Evolutionary conservation across 2,113 vertebrate species (phyloP), one percentile per base, ranked within the genome.

Genomic region (Anguilla japonica): DNA sequence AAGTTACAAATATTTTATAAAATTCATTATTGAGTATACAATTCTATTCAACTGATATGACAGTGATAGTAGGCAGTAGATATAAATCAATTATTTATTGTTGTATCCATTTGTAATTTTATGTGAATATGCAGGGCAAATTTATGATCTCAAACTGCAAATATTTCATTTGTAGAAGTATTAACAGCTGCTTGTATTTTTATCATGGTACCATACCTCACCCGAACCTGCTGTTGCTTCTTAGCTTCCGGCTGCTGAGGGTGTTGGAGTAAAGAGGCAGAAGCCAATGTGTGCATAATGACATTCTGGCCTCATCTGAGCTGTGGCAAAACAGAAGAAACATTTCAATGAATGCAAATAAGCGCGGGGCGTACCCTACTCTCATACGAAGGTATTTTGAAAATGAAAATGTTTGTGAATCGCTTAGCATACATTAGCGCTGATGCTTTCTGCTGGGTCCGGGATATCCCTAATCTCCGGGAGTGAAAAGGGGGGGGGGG

Each of bases 381-480:
- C 57, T 63, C 15, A 56, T 83, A 29, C 50, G 81, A 34, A 39
- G 57, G 82, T 40, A 60, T 83, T 75, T 34, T 83, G 82, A 83
- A 60, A 83, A 83, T 57, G 57, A 83, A 60, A 63, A 83, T 39
- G 57, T 83, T 41, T 22, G 50, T n/a, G 82, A 83, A 60, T 57
- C 16, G 34, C 82, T 83, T 83, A 83, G 82, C 82, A 83, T 83
- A 83, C 39, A 83, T 83, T 83, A 83, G 82, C 34, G 53, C 53
- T 60, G 26, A 8, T 57, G 82, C 16, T 60, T 83, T 83, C 15
- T 40, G n/a, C 29, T 22, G 82, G 53, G 40, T 83, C 56, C n/a
- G 57, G 29, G 53, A 53, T 34, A 60, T n/a, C 53, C 56, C 56
- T 83, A 83, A 83, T 83, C 82, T 83, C 29, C 41, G 41, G 6